Evolutionary conservation across 2,113 vertebrate species (phyloP), one percentile per base, ranked within the genome.

Genomic region (Otocyon megalotis): DNA sequence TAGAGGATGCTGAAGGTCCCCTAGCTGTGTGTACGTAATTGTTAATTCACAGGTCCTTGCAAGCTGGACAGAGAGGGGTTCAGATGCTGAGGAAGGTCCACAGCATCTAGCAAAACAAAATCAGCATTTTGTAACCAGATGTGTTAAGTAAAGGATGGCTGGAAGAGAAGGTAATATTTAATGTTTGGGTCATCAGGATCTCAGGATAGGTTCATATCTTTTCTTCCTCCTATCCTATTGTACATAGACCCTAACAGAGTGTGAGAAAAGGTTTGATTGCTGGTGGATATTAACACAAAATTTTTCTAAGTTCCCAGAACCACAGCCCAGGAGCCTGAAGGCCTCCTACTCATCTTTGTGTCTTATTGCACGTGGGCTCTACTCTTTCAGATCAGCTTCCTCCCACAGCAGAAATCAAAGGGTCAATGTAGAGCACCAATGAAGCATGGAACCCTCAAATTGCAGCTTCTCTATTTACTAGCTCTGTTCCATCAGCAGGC

Each of bases 21-120:
- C 28, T 26, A 10, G 8, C 50, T 32, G 0, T 8, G 60, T 15
- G 2, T 3, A 22, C 7, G 3, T 0, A 17, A 4, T 0, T 26
- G 48, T 32, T 48, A 30, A 82, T 12, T 26, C 26, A 7, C 6
- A 10, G 67, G 22, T 48, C 48, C 13, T 0, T 19, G 48, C 2
- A 0, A 2, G 28, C 11, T 9, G 19, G 24, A 8, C 17, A 1
- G 50, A 3, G n/a, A 85, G 43, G 24, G 53, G 17, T 19, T 60
- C 14, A 15, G 86, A 53, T 14, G 37, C 86, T 85, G 30, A 62
- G 4, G 3, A 16, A 20, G 2, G 4, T 16, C 22, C 48, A 17
- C 3, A 26, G 37, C 50, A 58, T 28, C 4, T 3, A 50, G 63
- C 20, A 19, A 56, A 58, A 9, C 26, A 50, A 67, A 84, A 71